Percentiles rank a stretch among this genome's conserved stretches.
phyloP scores from a whole-genome alignment of 2,797 vertebrate genomes.

The Gobio occitaniae region DNA sequence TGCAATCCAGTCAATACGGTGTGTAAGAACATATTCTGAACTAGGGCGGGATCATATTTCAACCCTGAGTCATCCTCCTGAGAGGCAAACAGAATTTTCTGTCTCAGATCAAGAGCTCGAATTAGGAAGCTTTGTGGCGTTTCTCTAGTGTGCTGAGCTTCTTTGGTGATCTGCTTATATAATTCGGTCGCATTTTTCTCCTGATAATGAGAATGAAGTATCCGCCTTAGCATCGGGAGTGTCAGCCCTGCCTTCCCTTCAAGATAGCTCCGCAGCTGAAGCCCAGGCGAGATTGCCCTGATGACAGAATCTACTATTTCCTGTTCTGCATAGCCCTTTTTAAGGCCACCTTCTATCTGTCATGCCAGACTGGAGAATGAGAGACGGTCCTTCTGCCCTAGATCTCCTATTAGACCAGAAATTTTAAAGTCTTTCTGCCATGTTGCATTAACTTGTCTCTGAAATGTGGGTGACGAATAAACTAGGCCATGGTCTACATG shows the following conservation, averaged over 20 bases:
- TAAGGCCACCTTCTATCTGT: too few relatives aligned
- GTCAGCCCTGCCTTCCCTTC: neutral
- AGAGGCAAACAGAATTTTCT: neutral
- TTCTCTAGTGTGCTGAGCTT: neutral
- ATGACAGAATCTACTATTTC: neutral
- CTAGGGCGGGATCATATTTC: neutral
- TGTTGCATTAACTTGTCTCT: too few relatives aligned
- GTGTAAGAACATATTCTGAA: neutral
- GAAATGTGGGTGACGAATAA: too few relatives aligned
- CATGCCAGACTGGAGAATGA: too few relatives aligned
- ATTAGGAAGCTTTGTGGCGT: neutral
- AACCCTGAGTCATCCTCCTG: neutral
- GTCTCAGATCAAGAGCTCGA: neutral
- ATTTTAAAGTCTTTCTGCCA: too few relatives aligned
- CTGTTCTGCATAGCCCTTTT: neutral
- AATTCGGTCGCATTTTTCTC: neutral
- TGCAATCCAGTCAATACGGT: neutral
- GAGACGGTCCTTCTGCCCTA: too few relatives aligned
- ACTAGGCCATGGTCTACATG: too few relatives aligned
- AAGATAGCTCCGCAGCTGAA: neutral
- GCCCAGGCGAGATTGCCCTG: neutral
- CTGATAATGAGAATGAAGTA: neutral
- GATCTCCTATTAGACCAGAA: too few relatives aligned
- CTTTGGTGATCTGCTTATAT: neutral
- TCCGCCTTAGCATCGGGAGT: neutral